Percentiles rank a stretch among this genome's conserved stretches.
phyloP scores from a whole-genome alignment of 2,797 vertebrate genomes.

The Pangasius sanitwongsei region DNA sequence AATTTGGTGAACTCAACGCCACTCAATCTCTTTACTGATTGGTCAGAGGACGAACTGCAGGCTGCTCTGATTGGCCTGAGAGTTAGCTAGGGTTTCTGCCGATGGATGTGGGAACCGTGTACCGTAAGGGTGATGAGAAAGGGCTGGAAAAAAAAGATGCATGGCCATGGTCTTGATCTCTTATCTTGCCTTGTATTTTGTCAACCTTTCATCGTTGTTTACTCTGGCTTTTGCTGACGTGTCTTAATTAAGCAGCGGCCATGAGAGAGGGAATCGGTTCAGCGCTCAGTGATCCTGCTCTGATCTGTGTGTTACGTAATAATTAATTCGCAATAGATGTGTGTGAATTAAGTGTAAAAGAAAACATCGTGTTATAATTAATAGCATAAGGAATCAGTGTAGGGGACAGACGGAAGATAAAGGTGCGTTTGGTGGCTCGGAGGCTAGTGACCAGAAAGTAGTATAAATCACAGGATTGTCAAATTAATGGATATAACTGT shows the following conservation, averaged over 20 bases:
- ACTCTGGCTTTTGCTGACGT: conserved; percentile 4
- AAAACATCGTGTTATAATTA: not conserved
- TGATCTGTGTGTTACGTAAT: not conserved
- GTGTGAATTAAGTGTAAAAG: not conserved
- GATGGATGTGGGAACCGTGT: not conserved
- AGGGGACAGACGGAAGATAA: too few relatives aligned
- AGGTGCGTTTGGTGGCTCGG: too few relatives aligned
- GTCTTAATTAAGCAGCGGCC: not conserved
- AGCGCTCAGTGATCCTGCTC: not conserved
- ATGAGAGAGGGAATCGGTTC: not conserved
- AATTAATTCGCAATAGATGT: not conserved
- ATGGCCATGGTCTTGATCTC: not conserved
- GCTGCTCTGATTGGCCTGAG: not conserved
- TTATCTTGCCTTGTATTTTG: conserved; percentile 12
- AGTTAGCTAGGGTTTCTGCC: not conserved
- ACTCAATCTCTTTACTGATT: not conserved
- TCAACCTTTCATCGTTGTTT: conserved; percentile 7
- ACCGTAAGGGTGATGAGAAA: not conserved
- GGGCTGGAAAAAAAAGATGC: not conserved
- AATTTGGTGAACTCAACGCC: not conserved
- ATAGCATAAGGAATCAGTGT: too few relatives aligned
- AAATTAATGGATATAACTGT: not conserved
- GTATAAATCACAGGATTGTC: not conserved
- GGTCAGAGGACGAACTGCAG: not conserved
- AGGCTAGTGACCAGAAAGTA: not conserved